phyloP scores from a whole-genome alignment of 2,113 vertebrate species.

The Prionailurus bengalensis region DNA sequence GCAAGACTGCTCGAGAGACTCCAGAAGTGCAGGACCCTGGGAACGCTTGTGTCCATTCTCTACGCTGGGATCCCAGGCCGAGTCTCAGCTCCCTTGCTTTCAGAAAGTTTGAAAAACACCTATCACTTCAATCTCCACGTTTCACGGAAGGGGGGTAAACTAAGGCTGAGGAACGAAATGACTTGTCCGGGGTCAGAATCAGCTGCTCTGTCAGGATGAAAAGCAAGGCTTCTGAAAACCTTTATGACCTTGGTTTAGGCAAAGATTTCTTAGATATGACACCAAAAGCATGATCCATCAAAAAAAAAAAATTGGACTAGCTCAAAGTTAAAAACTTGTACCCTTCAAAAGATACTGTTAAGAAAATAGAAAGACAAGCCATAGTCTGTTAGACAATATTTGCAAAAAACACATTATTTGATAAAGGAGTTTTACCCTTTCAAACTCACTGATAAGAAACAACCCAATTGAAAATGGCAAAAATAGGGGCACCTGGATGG shows the following conservation, averaged over 20 bases:
- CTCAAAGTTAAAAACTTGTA: background rate
- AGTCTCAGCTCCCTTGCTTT: background rate
- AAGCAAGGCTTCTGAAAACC: background rate
- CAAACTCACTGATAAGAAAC: background rate
- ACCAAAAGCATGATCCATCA: background rate
- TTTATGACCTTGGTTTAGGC: background rate
- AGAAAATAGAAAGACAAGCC: slow-evolving; percentile 26
- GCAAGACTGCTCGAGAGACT: background rate
- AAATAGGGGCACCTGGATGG: background rate
- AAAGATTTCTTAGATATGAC: background rate
- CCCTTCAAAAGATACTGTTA: background rate
- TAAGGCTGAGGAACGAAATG: background rate
- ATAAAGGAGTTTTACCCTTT: background rate
- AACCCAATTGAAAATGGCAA: background rate
- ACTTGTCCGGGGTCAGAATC: background rate
- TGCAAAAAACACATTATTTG: slow-evolving; percentile 21
- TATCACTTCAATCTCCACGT: background rate
- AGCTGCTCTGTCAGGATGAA: background rate
- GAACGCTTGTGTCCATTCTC: background rate
- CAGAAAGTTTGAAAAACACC: background rate
- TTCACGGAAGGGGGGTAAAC: background rate
- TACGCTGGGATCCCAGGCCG: background rate
- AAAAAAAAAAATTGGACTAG: background rate
- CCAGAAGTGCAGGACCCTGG: background rate
- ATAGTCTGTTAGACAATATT: background rate